Conservation (phyloP, 1,140 invertebrate genomes). For the Mycetomoellerius zeteki region DNA sequence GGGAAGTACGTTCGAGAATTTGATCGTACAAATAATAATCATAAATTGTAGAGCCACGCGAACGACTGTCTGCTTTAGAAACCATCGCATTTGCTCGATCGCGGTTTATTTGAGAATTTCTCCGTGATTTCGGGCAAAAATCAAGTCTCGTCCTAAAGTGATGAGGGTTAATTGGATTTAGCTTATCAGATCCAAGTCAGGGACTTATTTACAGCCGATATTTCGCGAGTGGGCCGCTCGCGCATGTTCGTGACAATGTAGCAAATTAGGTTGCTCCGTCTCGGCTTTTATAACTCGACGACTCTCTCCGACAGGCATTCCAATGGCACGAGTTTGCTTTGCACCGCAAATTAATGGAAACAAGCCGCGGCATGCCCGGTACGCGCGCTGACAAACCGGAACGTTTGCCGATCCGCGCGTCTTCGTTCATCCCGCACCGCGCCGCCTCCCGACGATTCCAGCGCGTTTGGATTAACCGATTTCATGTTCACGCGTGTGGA, state of each 20-base stretch:
- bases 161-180: constrained; percentile 62
- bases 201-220: constrained; percentile 59
- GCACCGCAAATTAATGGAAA: constrained; percentile 86
- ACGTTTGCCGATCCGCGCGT: constrained; percentile 70
- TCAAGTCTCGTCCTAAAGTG: constrained; percentile 26
- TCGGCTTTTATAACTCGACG: constrained; percentile 62
- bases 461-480: constrained; percentile 56
- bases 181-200: constrained; percentile 58
- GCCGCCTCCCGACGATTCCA: constrained; percentile 73
- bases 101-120: constrained; percentile 14
- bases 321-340: constrained; percentile 60
- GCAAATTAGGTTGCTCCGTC: constrained; percentile 69
- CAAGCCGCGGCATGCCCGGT: constrained; percentile 79
- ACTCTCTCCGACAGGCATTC: constrained; percentile 53
- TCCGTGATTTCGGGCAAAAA: constrained; percentile 42
- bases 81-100: constrained; percentile 8
- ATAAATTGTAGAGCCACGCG: not conserved
- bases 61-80: not conserved
- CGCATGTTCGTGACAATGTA: constrained; percentile 66
- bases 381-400: constrained; percentile 82
- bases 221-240: constrained; percentile 40
- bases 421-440: constrained; percentile 43
- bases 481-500: constrained; percentile 41
- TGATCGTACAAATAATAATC: not conserved
- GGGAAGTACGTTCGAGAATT: not conserved